Base-by-base conservation (phyloP, 2,113 vertebrate genomes). In the Antennarius striatus region DNA sequence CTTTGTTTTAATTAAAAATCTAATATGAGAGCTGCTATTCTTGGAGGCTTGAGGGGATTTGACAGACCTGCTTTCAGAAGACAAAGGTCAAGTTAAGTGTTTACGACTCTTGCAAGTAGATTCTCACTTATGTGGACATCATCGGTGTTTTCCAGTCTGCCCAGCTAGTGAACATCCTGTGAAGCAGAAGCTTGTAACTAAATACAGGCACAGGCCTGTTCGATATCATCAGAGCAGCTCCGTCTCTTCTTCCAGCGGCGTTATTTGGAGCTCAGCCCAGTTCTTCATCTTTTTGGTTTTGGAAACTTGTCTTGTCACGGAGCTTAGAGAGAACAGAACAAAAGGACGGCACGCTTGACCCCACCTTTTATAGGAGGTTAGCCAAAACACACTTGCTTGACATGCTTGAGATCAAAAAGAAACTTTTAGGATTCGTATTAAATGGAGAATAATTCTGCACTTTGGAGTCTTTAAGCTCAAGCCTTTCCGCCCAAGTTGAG, bases 241-340 rank as follows among this genome's bases (percentile, higher is more conserved):
- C 1, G 68, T 10, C 42, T 84, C 81, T 79, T 77, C 75, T 67
- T 73, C 54, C 53, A 62, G 68, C 65, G 54, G 53, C 53, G 17
- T 71, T 80, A 51, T 69, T 82, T 88, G 87, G 89, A 83, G 29
- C n/a, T 68, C 63, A 63, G 84, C 87, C 82, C 75, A 78, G 77
- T 74, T 88, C 65, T 83, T 82, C 77, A 61, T 81, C 40, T 22
- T 22, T 77, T 59, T 63, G 67, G 56, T 71, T 85, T 80, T 90
- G 79, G 86, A 86, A 82, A 75, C 78, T 40, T 76, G 83, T 88
- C 80, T 73, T 72, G 65, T 80, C 56, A 13, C 36, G 56, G 46
- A 69, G 79, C 73, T 68, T 61, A 61, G 59, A 79, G 48, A 80
- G 67, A 82, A 76, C 72, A 85, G 81, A 86, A 73, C 63, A 84